Base-by-base conservation (phyloP, 2,888 invertebrate genomes). In the Tortrix viridana region DNA sequence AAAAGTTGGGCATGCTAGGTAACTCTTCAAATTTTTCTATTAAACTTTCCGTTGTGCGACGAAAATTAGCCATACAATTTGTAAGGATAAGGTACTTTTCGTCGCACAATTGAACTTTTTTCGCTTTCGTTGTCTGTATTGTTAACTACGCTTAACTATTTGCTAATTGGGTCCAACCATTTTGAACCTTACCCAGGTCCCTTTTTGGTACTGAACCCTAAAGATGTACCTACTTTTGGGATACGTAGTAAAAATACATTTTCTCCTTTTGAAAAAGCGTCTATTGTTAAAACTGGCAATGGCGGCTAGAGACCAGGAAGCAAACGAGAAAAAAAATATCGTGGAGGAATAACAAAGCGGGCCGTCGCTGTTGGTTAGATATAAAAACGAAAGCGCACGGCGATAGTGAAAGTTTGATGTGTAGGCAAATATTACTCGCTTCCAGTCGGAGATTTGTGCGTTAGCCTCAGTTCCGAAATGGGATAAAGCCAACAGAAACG, bases 401-500 rank as follows among this genome's bases (percentile, higher is more conserved):
- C 79, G 91, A 89, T 89, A 91, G 91, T 92, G 91, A 92, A 91
- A 92, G 91, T 92, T 92, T 90, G 89, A 91, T 91, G 90, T 92
- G 91, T 90, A 89, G 88, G 91, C 89, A 91, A 91, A 91, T 91
- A 90, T 89, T 85, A 83, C 87, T 81, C 85, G 88, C 79, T 87
- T 81, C 80, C 82, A 86, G 81, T 82, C 85, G 80, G 88, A 89
- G 91, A 89, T 90, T 90, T 89, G 89, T 88, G 88, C 88, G 86
- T 86, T 82, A 76, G 75, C 75, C 74, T 81, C 85, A 74, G 77
- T 81, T 84, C 79, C 82, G 72, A 85, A 87, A 87, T 80, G 85
- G 80, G 77, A 76, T 85, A 85, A 82, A 82, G 78, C 81, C 81
- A 80, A 77, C 76, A 73, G 78, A 78, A 79, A 75, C 68, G 77